Percentiles rank a stretch among this genome's conserved stretches.
phyloP scores from a whole-genome alignment of 2,888 invertebrate genomes.

The Coecobrya sp. region DNA sequence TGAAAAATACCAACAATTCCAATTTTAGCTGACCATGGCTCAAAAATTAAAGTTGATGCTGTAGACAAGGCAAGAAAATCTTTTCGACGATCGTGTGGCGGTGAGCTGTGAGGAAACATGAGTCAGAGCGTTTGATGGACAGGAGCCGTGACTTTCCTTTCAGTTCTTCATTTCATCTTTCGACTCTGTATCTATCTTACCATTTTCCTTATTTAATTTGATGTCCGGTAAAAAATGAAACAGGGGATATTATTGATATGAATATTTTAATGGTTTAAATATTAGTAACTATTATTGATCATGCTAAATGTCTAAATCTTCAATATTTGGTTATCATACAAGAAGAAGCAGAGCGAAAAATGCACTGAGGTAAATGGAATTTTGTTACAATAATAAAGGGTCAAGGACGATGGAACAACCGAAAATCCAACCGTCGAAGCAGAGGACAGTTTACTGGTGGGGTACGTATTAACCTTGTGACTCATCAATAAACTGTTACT shows the following conservation, averaged over 20 bases:
- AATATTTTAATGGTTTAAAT: slow-evolving; percentile 19
- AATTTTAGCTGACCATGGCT: not conserved
- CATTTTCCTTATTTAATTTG: slow-evolving; percentile 22
- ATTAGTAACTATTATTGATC: not conserved
- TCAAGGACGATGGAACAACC: slow-evolving; percentile 44
- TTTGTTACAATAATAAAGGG: slow-evolving; percentile 68
- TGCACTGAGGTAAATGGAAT: slow-evolving; percentile 32
- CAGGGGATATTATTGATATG: slow-evolving; percentile 11
- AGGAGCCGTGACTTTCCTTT: slow-evolving; percentile 41
- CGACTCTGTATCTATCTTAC: slow-evolving; percentile 42
- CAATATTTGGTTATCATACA: not conserved
- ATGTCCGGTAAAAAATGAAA: slow-evolving; percentile 41
- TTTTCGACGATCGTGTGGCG: not conserved
- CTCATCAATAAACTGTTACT: too few relatives aligned
- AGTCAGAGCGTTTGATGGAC: slow-evolving; percentile 22
- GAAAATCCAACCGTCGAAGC: not conserved
- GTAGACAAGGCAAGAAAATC: slow-evolving; percentile 13
- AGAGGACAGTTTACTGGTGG: slow-evolving; percentile 44
- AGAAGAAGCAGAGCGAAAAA: slow-evolving; percentile 3
- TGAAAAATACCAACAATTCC: slow-evolving; percentile 21
- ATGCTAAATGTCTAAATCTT: not conserved
- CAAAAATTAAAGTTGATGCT: not conserved
- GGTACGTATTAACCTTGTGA: slow-evolving; percentile 2
- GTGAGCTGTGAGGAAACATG: slow-evolving; percentile 20
- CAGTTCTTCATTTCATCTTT: slow-evolving; percentile 46